These are phyloP conservation scores for Ammospiza nelsoni DNA, from an alignment of 2,113 vertebrate species.

Conservation along the genomic window DNA sequence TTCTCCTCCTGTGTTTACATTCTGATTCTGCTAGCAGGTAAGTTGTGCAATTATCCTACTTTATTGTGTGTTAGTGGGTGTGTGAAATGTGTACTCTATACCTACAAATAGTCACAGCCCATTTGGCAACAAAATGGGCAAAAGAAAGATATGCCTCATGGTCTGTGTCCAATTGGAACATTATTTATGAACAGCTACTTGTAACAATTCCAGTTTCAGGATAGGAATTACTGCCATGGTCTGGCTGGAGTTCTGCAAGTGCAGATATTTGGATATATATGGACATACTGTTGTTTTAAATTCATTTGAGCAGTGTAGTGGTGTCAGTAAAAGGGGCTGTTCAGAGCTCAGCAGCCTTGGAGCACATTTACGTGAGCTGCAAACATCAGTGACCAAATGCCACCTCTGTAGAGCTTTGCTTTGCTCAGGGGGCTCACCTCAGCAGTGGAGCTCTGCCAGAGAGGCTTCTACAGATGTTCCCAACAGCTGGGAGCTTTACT, in stretches of 20 bases:
- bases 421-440: not conserved
- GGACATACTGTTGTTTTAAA: not conserved
- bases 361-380: fast-evolving
- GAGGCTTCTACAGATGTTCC: not conserved
- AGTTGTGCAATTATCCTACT: not conserved
- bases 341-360: not conserved
- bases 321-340: not conserved
- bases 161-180: not conserved
- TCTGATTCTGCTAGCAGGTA: not conserved
- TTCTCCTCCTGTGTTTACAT: not conserved
- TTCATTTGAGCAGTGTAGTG: not conserved
- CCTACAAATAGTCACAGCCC: not conserved
- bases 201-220: not conserved
- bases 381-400: not conserved
- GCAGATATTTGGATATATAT: not conserved
- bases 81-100: not conserved
- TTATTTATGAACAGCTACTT: not conserved
- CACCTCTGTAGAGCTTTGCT: not conserved
- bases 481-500: not conserved
- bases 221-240: not conserved
- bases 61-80: not conserved
- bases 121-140: not conserved
- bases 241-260: not conserved
- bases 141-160: not conserved
- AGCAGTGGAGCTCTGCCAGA: not conserved